Base-by-base conservation (phyloP, 1,140 invertebrate species). In the Metopolophium dirhodum region DNA sequence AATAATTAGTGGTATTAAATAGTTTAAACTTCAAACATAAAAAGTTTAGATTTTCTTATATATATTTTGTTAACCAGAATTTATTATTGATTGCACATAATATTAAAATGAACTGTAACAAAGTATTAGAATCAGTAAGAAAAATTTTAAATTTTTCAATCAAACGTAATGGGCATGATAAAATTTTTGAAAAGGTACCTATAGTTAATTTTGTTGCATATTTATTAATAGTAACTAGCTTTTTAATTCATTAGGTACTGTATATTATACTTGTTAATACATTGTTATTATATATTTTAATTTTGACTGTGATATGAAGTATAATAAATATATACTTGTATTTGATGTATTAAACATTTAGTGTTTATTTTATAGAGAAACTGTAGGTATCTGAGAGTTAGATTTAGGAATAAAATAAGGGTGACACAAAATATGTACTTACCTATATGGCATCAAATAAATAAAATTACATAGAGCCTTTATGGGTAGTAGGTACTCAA, bases 141-240 rank as follows among this genome's bases (percentile, higher is more conserved):
- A 94, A 91, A 91, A 23, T 94, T 22, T 35, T 92, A 30, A 35
- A 86, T 14, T 94, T 87, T 91, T 85, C 93, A 94, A 86, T 91
- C 35, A 61, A 91, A 47, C 51, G 94, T 0, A 95, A 95, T 54
- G 94, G 95, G 83, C 96, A 95, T 94, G 96, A 95, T 88, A 94
- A 94, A 26, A 95, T 96, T 90, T 94, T 96, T 45, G 95, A 96
- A 94, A 96, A 96, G 94, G 96, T 96, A 47, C 41, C 41, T 41
- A 94, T 95, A 94, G 94, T 85, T 83, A 85, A 85, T 85, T 85
- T 35, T 18, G 18, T n/a, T 77, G 14, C 14, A 77, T 77, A n/a
- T 7, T n/a, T 77, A 77, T 77, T n/a, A 18, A n/a, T n/a, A n/a
- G n/a, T n/a, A n/a, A 77, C 61, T 85, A 41, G 23, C 2, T 45